These are phyloP conservation scores for Formica aserva DNA, from an alignment of 2,888 invertebrate genomes.

Conservation along the genomic window DNA sequence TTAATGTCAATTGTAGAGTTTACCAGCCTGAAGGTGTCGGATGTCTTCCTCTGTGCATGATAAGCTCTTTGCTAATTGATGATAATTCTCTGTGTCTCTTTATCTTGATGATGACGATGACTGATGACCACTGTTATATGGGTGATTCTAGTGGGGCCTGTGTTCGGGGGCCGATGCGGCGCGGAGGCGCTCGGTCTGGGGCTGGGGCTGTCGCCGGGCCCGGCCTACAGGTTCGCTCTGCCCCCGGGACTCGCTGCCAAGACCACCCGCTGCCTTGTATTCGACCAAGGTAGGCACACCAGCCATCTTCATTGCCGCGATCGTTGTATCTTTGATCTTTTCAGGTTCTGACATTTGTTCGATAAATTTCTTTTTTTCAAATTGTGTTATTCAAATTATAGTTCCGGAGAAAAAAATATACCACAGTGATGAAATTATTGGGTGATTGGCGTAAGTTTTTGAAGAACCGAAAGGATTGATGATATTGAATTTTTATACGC, in stretches of 20 bases:
- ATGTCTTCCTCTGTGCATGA: slow-evolving; percentile 29
- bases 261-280: slow-evolving; percentile 86
- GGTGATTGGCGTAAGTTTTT: neutral
- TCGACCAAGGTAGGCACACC: slow-evolving; percentile 86
- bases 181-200: slow-evolving; percentile 86
- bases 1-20: neutral
- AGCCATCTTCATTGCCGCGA: slow-evolving; percentile 81
- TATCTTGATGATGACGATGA: slow-evolving; percentile 67
- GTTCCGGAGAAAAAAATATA: neutral
- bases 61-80: slow-evolving; percentile 38
- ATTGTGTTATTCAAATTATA: neutral
- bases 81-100: slow-evolving; percentile 48
- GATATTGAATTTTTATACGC: neutral
- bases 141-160: slow-evolving; percentile 86
- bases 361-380: neutral
- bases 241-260: slow-evolving; percentile 86
- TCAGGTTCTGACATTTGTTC: neutral
- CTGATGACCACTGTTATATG: slow-evolving; percentile 82
- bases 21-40: slow-evolving; percentile 28
- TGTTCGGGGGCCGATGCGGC: slow-evolving; percentile 86
- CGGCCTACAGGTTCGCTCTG: slow-evolving; percentile 86
- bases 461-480: slow-evolving; percentile 26
- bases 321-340: slow-evolving; percentile 36
- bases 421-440: neutral
- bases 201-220: slow-evolving; percentile 85